phyloP scores from a whole-genome alignment of 1,140 invertebrate genomes.

The Episyrphus balteatus region DNA sequence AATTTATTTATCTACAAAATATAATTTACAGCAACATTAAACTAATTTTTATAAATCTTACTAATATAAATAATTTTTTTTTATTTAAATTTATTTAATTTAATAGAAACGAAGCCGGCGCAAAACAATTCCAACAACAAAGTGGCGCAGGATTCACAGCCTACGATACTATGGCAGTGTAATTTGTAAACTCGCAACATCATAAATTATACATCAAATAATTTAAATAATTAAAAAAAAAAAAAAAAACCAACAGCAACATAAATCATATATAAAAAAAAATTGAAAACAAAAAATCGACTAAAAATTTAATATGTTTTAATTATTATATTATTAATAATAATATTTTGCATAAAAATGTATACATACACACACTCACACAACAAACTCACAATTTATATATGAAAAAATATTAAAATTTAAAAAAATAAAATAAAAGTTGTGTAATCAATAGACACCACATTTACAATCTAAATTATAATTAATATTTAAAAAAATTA shows the following conservation, averaged over 20 bases:
- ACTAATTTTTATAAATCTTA: not conserved
- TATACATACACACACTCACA: no score
- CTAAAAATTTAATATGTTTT: not conserved
- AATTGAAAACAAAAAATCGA: not conserved
- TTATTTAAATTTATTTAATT: not conserved
- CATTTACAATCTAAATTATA: no score
- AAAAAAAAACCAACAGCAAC: constrained; percentile 1
- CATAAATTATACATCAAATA: not conserved
- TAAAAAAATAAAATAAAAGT: no score
- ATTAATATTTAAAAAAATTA: no score
- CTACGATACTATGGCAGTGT: constrained; percentile 95
- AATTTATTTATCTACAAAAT: not conserved
- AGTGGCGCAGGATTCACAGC: constrained; percentile 78
- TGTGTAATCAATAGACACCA: no score
- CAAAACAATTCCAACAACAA: constrained; percentile 57
- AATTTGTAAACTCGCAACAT: constrained; percentile 59
- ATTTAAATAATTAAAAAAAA: constrained; percentile 1
- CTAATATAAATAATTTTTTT: not conserved
- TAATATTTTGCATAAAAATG: no score
- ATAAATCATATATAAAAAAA: not conserved
- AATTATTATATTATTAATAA: no score
- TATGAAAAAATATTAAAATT: no score
- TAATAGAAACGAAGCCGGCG: constrained; percentile 74
- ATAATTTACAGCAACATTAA: not conserved
- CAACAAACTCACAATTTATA: no score